phyloP scores from a whole-genome alignment of 30 jellyfish, hydroid and myxozoan genomes.

The Pelagia noctiluca region DNA sequence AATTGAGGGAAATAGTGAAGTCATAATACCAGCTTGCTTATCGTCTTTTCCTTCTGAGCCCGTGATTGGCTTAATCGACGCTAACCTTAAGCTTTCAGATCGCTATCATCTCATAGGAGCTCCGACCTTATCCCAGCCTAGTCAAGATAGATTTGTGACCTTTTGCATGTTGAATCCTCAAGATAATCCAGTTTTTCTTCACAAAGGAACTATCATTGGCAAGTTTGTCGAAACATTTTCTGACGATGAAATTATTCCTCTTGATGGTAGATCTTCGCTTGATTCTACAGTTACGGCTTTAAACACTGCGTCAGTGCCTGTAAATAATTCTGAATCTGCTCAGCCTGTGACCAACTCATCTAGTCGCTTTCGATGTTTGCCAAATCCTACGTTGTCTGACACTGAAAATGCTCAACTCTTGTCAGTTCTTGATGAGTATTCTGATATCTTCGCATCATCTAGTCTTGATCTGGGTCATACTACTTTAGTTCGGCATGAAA shows the following conservation, averaged over 20 bases:
- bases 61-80: constrained; percentile 1
- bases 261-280: neutral
- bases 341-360: constrained; percentile 2
- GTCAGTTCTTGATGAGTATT: neutral
- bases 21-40: neutral
- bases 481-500: too few species aligned
- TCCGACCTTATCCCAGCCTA: constrained; percentile 10
- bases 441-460: constrained; percentile 1
- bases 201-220: constrained; percentile 35
- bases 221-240: neutral
- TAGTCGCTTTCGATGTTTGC: neutral
- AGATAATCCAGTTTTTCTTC: constrained; percentile 27
- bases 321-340: neutral
- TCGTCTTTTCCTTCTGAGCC: constrained; percentile 1
- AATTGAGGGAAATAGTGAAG: neutral
- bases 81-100: neutral
- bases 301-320: constrained; percentile 7
- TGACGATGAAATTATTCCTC: neutral
- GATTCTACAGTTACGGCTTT: neutral
- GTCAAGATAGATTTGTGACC: neutral
- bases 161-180: constrained; percentile 14
- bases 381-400: neutral
- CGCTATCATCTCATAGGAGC: constrained; percentile 40
- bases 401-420: neutral
- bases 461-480: neutral